Conservation (phyloP, 2,888 invertebrate genomes). For the Chromoteleia sp. region DNA sequence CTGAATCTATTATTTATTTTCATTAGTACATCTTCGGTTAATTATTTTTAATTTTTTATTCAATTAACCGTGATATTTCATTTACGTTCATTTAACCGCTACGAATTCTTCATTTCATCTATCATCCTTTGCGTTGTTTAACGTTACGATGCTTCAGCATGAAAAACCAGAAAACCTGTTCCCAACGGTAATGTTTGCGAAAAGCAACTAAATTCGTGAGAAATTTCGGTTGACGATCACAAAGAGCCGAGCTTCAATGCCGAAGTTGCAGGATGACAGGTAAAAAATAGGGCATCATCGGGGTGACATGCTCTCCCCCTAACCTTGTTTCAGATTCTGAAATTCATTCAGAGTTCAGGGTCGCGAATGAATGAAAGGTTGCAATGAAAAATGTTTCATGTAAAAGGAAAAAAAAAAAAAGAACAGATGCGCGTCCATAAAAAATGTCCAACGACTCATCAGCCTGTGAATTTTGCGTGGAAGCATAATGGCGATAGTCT, state of each 20-base stretch:
- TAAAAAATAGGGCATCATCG: conserved; percentile 23
- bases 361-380: conserved; percentile 27
- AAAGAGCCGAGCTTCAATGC: conserved; percentile 10
- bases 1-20: background rate
- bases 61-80: too few relatives aligned
- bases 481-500: background rate
- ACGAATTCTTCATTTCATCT: too few relatives aligned
- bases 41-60: too few relatives aligned
- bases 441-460: background rate
- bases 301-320: conserved; percentile 21
- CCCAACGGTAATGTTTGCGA: background rate
- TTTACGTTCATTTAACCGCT: too few relatives aligned
- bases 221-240: conserved; percentile 8
- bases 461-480: background rate
- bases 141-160: too few relatives aligned
- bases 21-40: background rate
- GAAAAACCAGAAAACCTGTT: too few relatives aligned
- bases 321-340: conserved; percentile 31
- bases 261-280: conserved; percentile 12
- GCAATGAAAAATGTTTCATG: background rate
- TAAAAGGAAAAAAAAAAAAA: conserved; percentile 5
- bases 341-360: conserved; percentile 18
- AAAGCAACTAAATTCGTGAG: conserved; percentile 26
- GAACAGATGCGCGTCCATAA: conserved; percentile 30
- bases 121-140: too few relatives aligned